Percentiles rank a stretch among this genome's conserved stretches.
phyloP scores from a whole-genome alignment of 1,140 invertebrate genomes.

The Capitella teleta region DNA sequence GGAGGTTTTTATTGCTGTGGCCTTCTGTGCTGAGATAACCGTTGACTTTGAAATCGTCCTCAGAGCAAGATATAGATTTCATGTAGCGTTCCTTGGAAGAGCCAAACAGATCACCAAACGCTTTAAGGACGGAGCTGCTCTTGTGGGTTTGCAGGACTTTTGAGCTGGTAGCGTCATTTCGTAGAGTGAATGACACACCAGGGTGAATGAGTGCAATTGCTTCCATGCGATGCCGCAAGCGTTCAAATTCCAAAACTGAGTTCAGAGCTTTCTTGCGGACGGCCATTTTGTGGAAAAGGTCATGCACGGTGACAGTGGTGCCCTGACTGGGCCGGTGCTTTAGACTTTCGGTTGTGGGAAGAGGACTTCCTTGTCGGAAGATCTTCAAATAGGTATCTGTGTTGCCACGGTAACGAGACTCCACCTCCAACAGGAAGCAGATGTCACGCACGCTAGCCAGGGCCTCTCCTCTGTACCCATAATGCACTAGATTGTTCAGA shows the following conservation, averaged over 20 bases:
- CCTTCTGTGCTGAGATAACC: slow-evolving; percentile 47
- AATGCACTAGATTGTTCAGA: slow-evolving; percentile 45
- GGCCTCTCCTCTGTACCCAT: slow-evolving; percentile 55
- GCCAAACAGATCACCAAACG: slow-evolving; percentile 47
- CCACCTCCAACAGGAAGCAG: slow-evolving; percentile 48
- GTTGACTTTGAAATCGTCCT: slow-evolving; percentile 45
- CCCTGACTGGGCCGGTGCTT: slow-evolving; percentile 47
- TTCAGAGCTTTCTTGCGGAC: slow-evolving; percentile 50
- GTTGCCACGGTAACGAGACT: slow-evolving; percentile 38
- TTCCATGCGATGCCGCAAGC: slow-evolving; percentile 47
- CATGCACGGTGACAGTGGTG: slow-evolving; percentile 53
- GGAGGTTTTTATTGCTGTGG: slow-evolving; percentile 41
- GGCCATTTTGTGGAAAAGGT: slow-evolving; percentile 52
- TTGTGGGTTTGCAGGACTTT: slow-evolving; percentile 49
- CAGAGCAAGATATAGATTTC: too few species aligned
- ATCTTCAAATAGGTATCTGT: slow-evolving; percentile 44
- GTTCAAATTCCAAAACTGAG: slow-evolving; percentile 47
- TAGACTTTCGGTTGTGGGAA: slow-evolving; percentile 25
- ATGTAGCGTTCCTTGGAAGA: too few species aligned
- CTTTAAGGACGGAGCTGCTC: slow-evolving; percentile 43
- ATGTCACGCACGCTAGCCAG: slow-evolving; percentile 51
- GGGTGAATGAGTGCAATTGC: slow-evolving; percentile 50
- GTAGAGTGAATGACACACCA: slow-evolving; percentile 48
- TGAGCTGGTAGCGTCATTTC: slow-evolving; percentile 49
- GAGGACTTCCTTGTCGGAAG: slow-evolving; percentile 40